Conservation (phyloP, 2,888 invertebrate genomes). For the Agrochola macilenta region DNA sequence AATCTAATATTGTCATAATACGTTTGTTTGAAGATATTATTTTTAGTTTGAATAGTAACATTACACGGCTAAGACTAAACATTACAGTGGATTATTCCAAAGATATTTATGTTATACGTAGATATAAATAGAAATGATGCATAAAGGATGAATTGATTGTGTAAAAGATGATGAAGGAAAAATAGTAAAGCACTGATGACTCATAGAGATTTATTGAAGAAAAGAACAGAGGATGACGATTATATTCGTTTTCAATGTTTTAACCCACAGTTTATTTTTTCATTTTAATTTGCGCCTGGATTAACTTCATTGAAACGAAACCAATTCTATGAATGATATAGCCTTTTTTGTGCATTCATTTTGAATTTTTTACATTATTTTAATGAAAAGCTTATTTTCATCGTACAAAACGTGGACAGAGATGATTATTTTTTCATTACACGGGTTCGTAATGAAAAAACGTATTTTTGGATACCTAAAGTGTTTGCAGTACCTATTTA, state of each 20-base stretch:
- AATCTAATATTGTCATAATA: constrained; percentile 9
- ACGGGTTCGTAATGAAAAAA: constrained; percentile 38
- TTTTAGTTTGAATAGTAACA: constrained; percentile 5
- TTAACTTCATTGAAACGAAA: constrained; percentile 29
- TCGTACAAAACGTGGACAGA: background rate
- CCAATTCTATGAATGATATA: constrained; percentile 28
- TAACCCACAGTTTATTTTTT: background rate
- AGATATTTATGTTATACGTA: background rate
- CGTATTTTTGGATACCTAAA: constrained; percentile 11
- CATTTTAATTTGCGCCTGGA: background rate
- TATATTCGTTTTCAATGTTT: background rate
- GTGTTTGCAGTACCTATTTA: background rate
- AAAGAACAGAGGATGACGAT: background rate
- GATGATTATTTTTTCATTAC: constrained; percentile 34
- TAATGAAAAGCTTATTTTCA: constrained; percentile 26
- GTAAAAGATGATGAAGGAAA: constrained; percentile 4
- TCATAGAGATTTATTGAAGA: background rate
- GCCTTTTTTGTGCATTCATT: constrained; percentile 13
- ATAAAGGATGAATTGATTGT: background rate
- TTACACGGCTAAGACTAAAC: background rate
- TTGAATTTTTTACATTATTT: constrained; percentile 28
- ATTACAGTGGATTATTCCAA: background rate
- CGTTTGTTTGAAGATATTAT: constrained; percentile 15
- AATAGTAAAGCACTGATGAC: background rate
- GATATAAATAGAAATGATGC: background rate